These are phyloP conservation scores for Trissolcus brochymenae DNA, from an alignment of 2,888 invertebrate genomes.

Conservation along the genomic window DNA sequence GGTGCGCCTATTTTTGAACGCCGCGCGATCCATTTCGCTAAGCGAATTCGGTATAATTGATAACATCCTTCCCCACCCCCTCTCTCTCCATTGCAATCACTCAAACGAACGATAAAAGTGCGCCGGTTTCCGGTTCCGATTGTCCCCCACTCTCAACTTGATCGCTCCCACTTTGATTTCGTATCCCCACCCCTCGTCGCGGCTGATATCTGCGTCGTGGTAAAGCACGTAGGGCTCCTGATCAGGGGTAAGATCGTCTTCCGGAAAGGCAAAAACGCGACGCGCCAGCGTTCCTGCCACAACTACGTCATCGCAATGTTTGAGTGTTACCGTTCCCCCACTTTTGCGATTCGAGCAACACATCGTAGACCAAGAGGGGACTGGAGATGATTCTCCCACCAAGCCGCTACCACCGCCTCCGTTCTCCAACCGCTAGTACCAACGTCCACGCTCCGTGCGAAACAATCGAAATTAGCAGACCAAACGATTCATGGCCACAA, in stretches of 20 bases:
- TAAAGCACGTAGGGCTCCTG: conserved; percentile 47
- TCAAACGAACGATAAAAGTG: conserved; percentile 26
- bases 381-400: conserved; percentile 49
- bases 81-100: conserved; percentile 23
- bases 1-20: conserved; percentile 16
- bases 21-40: conserved; percentile 14
- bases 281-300: conserved; percentile 70
- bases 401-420: conserved; percentile 42
- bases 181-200: conserved; percentile 19
- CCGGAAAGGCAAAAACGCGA: conserved; percentile 69
- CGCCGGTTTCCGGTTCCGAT: conserved; percentile 35
- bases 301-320: conserved; percentile 74
- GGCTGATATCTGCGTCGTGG: conserved; percentile 33
- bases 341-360: conserved; percentile 53
- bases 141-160: conserved; percentile 16
- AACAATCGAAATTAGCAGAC: neutral
- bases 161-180: conserved; percentile 29
- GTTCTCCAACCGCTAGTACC: conserved; percentile 38
- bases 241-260: conserved; percentile 61
- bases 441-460: conserved; percentile 14
- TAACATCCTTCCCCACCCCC: conserved; percentile 16
- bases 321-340: conserved; percentile 73
- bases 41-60: conserved; percentile 24
- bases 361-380: conserved; percentile 38
- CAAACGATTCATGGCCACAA: neutral